phyloP scores from a whole-genome alignment of 2,888 invertebrate species.

The Portevinia maculata region DNA sequence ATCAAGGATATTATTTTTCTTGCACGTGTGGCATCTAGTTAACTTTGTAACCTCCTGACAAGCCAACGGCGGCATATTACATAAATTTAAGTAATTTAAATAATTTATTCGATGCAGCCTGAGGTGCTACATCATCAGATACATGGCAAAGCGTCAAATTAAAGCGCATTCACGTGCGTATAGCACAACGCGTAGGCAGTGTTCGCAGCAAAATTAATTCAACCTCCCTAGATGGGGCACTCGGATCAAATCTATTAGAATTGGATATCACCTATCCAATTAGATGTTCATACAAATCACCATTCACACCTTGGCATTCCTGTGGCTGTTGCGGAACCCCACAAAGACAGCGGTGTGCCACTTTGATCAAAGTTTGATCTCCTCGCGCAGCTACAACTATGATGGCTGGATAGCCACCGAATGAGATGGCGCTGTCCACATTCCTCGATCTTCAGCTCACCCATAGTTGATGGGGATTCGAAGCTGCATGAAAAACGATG shows the following conservation, averaged over 20 bases:
- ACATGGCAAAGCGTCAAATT: constrained; percentile 43
- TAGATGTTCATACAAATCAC: constrained; percentile 72
- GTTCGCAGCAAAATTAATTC: constrained; percentile 62
- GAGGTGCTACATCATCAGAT: constrained; percentile 20
- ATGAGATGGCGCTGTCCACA: constrained; percentile 74
- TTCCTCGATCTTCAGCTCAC: constrained; percentile 62
- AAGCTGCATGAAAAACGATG: constrained; percentile 32
- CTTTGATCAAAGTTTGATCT: constrained; percentile 71
- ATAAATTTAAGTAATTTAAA: constrained; percentile 70
- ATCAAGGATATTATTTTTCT: constrained; percentile 10
- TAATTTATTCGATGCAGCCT: constrained; percentile 60
- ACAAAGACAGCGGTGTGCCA: constrained; percentile 61
- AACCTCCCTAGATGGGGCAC: constrained; percentile 50
- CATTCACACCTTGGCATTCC: constrained; percentile 71
- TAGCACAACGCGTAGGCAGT: constrained; percentile 38
- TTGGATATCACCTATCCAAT: constrained; percentile 74
- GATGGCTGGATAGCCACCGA: constrained; percentile 64
- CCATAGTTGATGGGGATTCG: constrained; percentile 40
- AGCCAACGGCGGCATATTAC: constrained; percentile 55
- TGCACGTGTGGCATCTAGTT: constrained; percentile 52
- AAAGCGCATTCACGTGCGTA: constrained; percentile 54
- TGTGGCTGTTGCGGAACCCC: constrained; percentile 61
- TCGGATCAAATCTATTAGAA: constrained; percentile 64
- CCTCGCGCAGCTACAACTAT: constrained; percentile 47
- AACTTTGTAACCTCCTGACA: constrained; percentile 66